These are phyloP conservation scores for Dasypolia templi DNA, from an alignment of 2,888 invertebrate species.

Conservation along the genomic window DNA sequence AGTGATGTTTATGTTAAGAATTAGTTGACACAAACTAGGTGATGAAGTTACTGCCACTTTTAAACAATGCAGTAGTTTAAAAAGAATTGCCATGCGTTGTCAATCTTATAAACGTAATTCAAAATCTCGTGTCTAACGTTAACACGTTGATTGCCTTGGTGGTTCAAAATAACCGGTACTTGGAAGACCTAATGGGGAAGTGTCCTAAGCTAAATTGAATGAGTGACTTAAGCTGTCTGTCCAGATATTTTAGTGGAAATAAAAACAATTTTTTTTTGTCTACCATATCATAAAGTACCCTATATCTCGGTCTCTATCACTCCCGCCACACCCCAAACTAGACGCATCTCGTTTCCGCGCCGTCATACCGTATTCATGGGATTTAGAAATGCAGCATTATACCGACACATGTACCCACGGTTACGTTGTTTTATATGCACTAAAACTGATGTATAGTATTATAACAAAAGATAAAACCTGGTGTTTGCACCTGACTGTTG, in stretches of 20 bases:
- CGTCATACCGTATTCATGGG: constrained; percentile 85
- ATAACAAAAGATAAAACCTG: constrained; percentile 28
- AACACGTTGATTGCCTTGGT: not conserved
- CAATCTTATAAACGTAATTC: not conserved
- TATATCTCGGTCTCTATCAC: constrained; percentile 33
- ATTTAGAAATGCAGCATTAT: constrained; percentile 82
- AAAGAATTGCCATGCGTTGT: not conserved
- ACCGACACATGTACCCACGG: constrained; percentile 68
- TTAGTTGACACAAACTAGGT: not conserved
- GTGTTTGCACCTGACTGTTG: constrained; percentile 30
- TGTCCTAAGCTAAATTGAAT: not conserved
- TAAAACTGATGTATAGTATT: constrained; percentile 42
- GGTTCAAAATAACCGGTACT: not conserved
- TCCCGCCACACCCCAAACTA: constrained; percentile 56
- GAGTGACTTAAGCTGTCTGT: not conserved
- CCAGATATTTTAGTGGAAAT: not conserved
- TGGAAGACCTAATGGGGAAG: not conserved
- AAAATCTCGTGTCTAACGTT: no score
- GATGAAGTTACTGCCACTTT: not conserved
- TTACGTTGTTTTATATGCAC: constrained; percentile 57
- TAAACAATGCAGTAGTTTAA: not conserved
- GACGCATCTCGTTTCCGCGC: constrained; percentile 70
- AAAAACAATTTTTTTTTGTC: not conserved
- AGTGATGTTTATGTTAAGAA: no score
- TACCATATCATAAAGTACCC: not conserved